Evolutionary conservation across 2,888 invertebrate species (phyloP).

Genomic region (Erebia palarica): DNA sequence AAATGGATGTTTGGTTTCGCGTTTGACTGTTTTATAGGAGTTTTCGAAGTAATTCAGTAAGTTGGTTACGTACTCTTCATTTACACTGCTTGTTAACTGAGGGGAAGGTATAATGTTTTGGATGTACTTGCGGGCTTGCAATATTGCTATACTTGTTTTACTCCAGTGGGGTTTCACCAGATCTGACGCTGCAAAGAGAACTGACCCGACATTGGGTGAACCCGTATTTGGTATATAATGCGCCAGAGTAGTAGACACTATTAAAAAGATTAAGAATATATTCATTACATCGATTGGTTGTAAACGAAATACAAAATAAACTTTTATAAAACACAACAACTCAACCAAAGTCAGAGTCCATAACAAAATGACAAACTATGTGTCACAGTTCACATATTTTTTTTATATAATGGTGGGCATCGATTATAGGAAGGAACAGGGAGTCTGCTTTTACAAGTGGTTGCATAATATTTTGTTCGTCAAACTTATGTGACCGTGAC

Average conservation of each 20-base stretch:
- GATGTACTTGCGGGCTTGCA: constrained; percentile 59
- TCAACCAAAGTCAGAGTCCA: constrained; percentile 17
- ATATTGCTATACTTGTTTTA: constrained; percentile 50
- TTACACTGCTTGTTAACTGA: constrained; percentile 47
- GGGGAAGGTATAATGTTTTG: constrained; percentile 60
- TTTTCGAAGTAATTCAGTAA: constrained; percentile 58
- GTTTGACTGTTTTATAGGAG: constrained; percentile 53
- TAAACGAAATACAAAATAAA: constrained; percentile 61
- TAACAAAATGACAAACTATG: constrained; percentile 12
- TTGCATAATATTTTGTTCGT: too few species aligned
- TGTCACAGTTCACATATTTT: too few species aligned
- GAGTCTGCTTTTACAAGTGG: too few species aligned
- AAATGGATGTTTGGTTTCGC: constrained; percentile 47
- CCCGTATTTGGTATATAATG: constrained; percentile 35
- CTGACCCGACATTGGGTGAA: constrained; percentile 63
- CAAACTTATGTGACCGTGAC: too few species aligned
- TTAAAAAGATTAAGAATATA: constrained; percentile 28
- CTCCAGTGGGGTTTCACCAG: constrained; percentile 54
- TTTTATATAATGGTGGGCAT: too few species aligned
- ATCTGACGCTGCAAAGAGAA: constrained; percentile 57
- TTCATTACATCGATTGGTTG: constrained; percentile 31
- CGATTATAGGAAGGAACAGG: too few species aligned
- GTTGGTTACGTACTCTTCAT: constrained; percentile 52
- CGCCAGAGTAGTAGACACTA: constrained; percentile 37
- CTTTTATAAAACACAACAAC: constrained; percentile 52